Percentiles rank a stretch among this genome's conserved stretches.
Conservation (phyloP, 2,888 invertebrate species). For the Anagyrus pseudococci region DNA sequence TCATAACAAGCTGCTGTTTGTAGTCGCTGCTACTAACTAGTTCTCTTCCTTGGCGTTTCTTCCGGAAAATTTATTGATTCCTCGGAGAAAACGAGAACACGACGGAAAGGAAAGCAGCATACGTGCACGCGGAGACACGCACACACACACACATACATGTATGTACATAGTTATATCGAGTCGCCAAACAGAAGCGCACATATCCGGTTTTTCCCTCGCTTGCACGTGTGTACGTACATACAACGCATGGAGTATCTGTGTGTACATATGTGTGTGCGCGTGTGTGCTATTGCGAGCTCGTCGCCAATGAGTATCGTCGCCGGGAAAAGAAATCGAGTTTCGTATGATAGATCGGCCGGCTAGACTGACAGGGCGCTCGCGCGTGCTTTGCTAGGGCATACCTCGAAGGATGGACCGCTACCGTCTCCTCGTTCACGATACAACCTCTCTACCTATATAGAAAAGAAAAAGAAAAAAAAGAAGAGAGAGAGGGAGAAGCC, state of each 20-base stretch:
- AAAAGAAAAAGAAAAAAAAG: conserved; percentile 40
- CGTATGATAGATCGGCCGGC: conserved; percentile 59
- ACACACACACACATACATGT: no score
- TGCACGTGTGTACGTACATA: background rate
- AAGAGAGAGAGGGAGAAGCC: conserved; percentile 23
- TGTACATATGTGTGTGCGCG: background rate
- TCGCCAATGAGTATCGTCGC: conserved; percentile 24
- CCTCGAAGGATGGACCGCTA: conserved; percentile 48
- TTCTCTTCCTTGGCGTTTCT: background rate
- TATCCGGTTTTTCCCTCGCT: conserved; percentile 13
- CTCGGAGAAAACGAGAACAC: background rate
- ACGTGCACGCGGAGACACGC: no score
- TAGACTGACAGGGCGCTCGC: conserved; percentile 33
- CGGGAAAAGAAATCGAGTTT: conserved; percentile 56
- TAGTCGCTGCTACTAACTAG: background rate
- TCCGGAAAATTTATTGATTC: conserved; percentile 30
- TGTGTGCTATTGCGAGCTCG: conserved; percentile 13
- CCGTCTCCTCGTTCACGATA: conserved; percentile 28
- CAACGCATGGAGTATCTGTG: no score
- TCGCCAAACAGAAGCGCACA: conserved; percentile 40
- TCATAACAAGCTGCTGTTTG: no score
- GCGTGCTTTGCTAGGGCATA: background rate
- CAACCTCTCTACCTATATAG: no score
- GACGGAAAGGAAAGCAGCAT: no score
- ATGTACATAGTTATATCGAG: conserved; percentile 2